Conservation (phyloP, 92 coral and sea anemone genomes). For the Muricea muricata region DNA sequence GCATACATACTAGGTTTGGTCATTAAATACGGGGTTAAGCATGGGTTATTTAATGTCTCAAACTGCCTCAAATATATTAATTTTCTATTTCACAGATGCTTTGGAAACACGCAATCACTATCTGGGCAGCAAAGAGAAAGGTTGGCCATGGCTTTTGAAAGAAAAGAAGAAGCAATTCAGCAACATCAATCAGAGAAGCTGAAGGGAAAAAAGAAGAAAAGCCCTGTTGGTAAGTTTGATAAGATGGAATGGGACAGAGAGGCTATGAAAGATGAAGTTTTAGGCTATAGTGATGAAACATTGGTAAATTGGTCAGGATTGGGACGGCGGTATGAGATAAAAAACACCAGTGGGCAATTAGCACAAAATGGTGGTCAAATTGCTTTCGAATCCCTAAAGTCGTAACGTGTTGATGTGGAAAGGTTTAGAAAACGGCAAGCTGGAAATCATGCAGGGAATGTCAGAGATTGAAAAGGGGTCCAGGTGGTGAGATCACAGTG, state of each 20-base stretch:
- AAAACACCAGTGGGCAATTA: neutral
- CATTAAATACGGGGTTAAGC: too few species aligned
- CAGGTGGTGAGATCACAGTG: conserved; percentile 4
- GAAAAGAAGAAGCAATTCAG: conserved; percentile 9
- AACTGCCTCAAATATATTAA: neutral
- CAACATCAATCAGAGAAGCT: neutral
- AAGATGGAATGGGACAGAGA: conserved; percentile 1
- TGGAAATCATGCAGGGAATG: neutral
- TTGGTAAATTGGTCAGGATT: neutral
- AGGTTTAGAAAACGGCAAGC: neutral
- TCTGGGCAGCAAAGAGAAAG: conserved; percentile 36
- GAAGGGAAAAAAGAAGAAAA: neutral
- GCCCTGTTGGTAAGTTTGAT: neutral
- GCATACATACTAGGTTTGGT: too few species aligned
- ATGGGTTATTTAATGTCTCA: too few species aligned
- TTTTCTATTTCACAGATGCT: neutral
- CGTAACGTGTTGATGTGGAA: neutral
- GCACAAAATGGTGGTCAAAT: conserved; percentile 6
- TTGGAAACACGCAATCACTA: conserved; percentile 31
- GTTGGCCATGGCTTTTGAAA: conserved; percentile 21
- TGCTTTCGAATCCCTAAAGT: neutral
- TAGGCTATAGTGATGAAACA: neutral
- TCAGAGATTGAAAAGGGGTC: neutral
- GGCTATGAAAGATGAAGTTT: conserved; percentile 6
- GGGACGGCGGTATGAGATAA: neutral